These are phyloP conservation scores for Phyllotis vaccarum DNA, from an alignment of 2,797 vertebrate genomes.

Conservation along the genomic window DNA sequence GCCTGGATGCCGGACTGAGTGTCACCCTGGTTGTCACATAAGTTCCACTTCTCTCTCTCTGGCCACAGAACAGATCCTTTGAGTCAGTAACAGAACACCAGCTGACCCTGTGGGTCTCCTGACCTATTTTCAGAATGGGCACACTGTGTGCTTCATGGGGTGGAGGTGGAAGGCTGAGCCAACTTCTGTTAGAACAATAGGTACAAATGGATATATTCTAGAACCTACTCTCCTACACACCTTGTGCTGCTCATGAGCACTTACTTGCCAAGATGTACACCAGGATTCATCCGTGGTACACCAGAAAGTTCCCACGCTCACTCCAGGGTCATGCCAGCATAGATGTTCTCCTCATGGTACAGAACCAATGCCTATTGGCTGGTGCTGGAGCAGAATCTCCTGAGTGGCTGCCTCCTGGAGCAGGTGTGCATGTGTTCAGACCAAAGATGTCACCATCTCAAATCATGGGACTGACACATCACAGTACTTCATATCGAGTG, in stretches of 20 bases:
- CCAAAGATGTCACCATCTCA: background rate
- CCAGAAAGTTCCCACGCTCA: background rate
- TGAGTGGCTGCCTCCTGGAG: background rate
- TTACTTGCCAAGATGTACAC: accelerated
- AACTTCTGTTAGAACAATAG: accelerated
- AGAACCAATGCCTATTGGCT: accelerated
- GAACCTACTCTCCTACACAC: accelerated
- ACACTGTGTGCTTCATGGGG: accelerated
- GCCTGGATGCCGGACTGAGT: background rate
- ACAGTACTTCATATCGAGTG: accelerated
- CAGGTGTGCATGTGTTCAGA: background rate
- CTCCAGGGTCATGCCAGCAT: background rate
- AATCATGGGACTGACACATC: background rate
- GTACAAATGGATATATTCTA: accelerated
- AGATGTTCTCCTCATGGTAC: background rate
- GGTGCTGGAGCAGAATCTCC: background rate
- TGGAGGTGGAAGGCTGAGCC: background rate
- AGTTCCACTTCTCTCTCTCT: background rate
- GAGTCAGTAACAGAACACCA: background rate
- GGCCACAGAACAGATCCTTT: background rate
- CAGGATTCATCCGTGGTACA: background rate
- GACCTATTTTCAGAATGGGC: background rate
- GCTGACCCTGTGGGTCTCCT: background rate
- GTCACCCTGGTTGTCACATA: accelerated
- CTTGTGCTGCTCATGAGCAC: background rate